phyloP scores from a whole-genome alignment of 2,113 vertebrate genomes.

The Catharus bicknelli region DNA sequence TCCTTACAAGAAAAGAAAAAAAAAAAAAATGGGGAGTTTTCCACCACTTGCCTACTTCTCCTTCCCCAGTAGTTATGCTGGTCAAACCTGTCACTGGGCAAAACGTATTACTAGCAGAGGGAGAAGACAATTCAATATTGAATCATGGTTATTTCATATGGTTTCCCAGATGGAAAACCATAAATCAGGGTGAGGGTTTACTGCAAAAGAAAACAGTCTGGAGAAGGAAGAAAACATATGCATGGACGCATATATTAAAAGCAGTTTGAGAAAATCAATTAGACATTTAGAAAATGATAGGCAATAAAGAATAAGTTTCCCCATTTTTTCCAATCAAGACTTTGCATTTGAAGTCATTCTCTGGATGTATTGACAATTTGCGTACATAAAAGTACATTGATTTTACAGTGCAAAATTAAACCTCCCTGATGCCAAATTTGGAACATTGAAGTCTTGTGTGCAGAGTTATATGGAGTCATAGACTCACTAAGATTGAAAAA shows the following conservation, averaged over 20 bases:
- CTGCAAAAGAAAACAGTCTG: constrained; percentile 43
- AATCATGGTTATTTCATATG: constrained; percentile 29
- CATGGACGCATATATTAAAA: constrained; percentile 9
- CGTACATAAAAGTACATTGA: accelerated
- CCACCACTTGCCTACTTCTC: background rate
- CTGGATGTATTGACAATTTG: background rate
- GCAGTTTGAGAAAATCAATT: background rate
- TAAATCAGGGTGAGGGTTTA: constrained; percentile 9
- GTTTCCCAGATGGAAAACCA: constrained; percentile 43
- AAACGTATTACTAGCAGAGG: background rate
- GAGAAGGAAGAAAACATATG: constrained; percentile 12
- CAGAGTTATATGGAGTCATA: background rate
- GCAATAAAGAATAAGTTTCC: background rate
- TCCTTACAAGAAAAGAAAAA: background rate
- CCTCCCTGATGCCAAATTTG: background rate
- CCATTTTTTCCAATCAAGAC: background rate
- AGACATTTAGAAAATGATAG: background rate
- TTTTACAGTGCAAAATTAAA: background rate
- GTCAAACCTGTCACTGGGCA: background rate
- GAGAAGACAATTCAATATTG: background rate
- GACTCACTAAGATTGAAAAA: background rate
- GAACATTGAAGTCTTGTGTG: background rate
- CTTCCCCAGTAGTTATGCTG: background rate
- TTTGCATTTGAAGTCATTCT: background rate
- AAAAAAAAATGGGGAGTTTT: background rate